Percentiles rank a stretch among this genome's conserved stretches.
Evolutionary conservation across 2,888 invertebrate genomes (phyloP).

Genomic region (Noctua janthina): DNA sequence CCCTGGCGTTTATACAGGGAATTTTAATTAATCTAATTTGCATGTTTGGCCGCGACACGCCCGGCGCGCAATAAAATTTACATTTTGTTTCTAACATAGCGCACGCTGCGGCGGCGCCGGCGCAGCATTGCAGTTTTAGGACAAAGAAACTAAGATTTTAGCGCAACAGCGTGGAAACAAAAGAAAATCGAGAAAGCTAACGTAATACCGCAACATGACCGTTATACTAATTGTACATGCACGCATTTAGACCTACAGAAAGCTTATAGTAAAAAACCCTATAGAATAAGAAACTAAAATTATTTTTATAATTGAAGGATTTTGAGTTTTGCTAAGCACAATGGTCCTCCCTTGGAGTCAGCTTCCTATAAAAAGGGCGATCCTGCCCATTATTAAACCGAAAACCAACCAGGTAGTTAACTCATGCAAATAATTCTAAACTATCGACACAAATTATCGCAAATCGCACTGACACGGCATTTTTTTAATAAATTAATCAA

Average conservation of each 20-base stretch:
- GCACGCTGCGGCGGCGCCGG: constrained; percentile 47
- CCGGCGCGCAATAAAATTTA: constrained; percentile 67
- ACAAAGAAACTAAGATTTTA: constrained; percentile 27
- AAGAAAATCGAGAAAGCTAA: neutral
- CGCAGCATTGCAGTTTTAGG: constrained; percentile 43
- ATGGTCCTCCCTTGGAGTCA: neutral
- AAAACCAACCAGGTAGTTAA: neutral
- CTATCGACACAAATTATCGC: neutral
- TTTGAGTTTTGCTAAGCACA: neutral
- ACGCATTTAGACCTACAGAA: neutral
- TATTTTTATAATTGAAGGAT: neutral
- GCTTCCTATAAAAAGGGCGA: neutral
- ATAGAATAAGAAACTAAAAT: neutral
- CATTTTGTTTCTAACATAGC: constrained; percentile 63
- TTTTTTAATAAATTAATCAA: neutral
- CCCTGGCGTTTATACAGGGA: constrained; percentile 60
- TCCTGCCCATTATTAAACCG: neutral
- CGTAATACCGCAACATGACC: neutral
- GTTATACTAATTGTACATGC: neutral
- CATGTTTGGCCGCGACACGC: constrained; percentile 68
- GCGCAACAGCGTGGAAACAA: neutral
- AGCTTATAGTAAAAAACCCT: too few species aligned
- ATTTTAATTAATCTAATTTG: constrained; percentile 77
- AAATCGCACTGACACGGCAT: neutral
- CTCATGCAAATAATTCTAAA: neutral